Conservation (phyloP, 1,140 invertebrate species). For the Drosophila chauvacae region DNA sequence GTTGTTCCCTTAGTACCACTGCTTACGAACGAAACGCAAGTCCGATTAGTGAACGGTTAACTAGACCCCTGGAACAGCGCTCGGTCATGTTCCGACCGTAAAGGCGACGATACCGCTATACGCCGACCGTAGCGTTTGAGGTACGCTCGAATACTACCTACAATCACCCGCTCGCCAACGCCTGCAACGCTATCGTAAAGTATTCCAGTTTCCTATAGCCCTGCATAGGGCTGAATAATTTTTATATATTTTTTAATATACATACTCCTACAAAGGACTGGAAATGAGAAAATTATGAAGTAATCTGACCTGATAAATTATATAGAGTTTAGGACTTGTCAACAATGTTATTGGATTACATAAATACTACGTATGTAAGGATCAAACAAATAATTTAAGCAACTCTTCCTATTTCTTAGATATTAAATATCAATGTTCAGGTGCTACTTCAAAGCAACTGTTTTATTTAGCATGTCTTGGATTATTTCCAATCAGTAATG, state of each 20-base stretch:
- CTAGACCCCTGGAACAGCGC: background rate
- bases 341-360: background rate
- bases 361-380: too few species aligned
- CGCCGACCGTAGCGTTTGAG: slow-evolving; percentile 2
- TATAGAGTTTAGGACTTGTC: background rate
- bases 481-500: background rate
- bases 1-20: background rate
- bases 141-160: slow-evolving; percentile 2
- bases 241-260: too few species aligned
- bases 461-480: background rate
- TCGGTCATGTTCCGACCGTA: background rate
- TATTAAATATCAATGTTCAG: background rate
- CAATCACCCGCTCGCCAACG: background rate
- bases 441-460: background rate
- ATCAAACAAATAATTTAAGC: too few species aligned
- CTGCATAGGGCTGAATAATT: background rate
- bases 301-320: background rate
- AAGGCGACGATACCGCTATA: background rate
- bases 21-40: background rate
- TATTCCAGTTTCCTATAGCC: background rate
- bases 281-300: too few species aligned
- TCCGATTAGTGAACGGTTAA: background rate
- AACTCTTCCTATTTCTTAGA: background rate
- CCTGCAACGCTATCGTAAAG: background rate
- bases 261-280: too few species aligned